These are phyloP conservation scores for Mya arenaria DNA, from an alignment of 1,140 invertebrate genomes.

Conservation along the genomic window DNA sequence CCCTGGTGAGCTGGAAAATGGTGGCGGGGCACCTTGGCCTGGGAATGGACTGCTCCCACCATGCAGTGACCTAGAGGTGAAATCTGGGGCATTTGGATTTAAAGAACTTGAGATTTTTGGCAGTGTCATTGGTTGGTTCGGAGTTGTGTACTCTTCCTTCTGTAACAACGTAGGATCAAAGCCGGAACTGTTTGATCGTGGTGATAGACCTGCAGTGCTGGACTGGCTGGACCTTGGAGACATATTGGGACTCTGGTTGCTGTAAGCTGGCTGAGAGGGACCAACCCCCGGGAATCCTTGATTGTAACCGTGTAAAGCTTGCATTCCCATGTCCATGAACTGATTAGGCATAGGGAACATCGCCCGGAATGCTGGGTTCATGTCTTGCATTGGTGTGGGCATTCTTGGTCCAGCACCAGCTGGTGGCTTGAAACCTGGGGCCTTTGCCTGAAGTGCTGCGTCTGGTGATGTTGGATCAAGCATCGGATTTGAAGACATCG, in stretches of 20 bases:
- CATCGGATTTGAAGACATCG: constrained; percentile 65
- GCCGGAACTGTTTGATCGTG: constrained; percentile 46
- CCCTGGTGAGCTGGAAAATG: constrained; percentile 15
- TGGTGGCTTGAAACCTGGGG: constrained; percentile 75
- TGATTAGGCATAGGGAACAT: constrained; percentile 49
- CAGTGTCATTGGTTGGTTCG: constrained; percentile 80
- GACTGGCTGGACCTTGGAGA: constrained; percentile 62
- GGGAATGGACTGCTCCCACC: not conserved
- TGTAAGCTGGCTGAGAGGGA: constrained; percentile 47
- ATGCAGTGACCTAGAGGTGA: constrained; percentile 79
- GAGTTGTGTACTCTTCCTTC: constrained; percentile 79
- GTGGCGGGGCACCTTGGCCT: constrained; percentile 5
- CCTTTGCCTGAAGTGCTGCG: constrained; percentile 76
- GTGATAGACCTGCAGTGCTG: constrained; percentile 56
- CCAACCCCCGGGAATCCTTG: constrained; percentile 85
- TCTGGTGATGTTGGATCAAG: constrained; percentile 82
- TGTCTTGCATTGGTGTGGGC: constrained; percentile 48
- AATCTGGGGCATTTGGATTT: constrained; percentile 94
- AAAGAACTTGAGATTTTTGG: constrained; percentile 86
- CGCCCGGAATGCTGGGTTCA: constrained; percentile 46
- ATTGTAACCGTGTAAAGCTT: constrained; percentile 1
- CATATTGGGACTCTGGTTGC: constrained; percentile 58
- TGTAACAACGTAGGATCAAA: constrained; percentile 58
- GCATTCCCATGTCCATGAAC: constrained; percentile 9
- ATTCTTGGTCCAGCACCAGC: constrained; percentile 62